A percentile compares a stretch with the other conserved stretches of the same genome.
phyloP scores from a whole-genome alignment of 2,113 vertebrate genomes.

The Channa argus region DNA sequence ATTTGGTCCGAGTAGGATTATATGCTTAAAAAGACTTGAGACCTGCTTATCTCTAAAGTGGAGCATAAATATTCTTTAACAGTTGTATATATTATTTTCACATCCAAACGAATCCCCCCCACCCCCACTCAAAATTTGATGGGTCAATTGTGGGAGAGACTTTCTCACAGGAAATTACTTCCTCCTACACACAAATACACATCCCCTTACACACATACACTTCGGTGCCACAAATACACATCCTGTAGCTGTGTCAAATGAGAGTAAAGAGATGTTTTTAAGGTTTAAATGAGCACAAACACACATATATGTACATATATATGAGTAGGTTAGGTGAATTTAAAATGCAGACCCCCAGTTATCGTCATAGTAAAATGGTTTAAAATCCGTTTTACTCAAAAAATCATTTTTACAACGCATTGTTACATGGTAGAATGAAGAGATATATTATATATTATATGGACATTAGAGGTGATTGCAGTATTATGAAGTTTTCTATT shows the following conservation, averaged over 20 bases:
- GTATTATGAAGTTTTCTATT: no score
- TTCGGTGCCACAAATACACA: not conserved
- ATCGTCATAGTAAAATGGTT: no score
- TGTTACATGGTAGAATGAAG: no score
- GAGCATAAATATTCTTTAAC: not conserved
- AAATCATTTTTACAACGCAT: no score
- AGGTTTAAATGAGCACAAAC: not conserved
- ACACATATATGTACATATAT: not conserved
- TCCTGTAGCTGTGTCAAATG: no score
- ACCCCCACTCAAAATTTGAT: not conserved
- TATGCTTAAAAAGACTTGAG: not conserved
- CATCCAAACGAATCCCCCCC: not conserved
- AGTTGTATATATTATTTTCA: not conserved
- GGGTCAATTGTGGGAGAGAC: constrained; percentile 42
- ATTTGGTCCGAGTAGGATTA: not conserved
- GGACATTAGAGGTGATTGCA: no score
- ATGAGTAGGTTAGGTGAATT: no score
- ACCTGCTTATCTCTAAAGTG: not conserved
- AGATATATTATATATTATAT: no score
- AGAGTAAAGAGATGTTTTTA: no score
- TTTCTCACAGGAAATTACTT: constrained; percentile 67
- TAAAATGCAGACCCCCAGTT: no score
- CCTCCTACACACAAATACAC: constrained; percentile 18
- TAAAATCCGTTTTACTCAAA: no score
- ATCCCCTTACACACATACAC: constrained; percentile 11